Evolutionary conservation across 2,888 invertebrate species (phyloP).

Genomic region (Caenorhabditis japonica): DNA sequence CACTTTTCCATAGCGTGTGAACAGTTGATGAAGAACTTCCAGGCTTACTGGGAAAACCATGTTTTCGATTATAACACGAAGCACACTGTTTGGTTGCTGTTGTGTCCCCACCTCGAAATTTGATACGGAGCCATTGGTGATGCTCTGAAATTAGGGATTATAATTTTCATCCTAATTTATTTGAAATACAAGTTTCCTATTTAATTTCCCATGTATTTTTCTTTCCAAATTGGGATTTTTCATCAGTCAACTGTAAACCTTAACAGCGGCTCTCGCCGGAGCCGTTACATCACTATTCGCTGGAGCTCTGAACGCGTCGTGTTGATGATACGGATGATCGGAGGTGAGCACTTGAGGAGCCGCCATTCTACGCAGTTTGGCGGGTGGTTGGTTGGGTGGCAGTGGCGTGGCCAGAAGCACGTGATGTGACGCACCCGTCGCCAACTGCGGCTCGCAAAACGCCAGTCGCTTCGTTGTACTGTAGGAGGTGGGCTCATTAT

Average conservation of each 20-base stretch:
- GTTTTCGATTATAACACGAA: constrained; percentile 98
- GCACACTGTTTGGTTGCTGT: constrained; percentile 83
- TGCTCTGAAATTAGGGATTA: no score
- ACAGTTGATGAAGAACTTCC: constrained; percentile 93
- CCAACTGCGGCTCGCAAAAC: constrained; percentile 54
- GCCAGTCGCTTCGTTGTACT: constrained; percentile 57
- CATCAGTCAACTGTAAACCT: constrained; percentile 10
- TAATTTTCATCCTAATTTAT: no score
- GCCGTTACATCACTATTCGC: constrained; percentile 22
- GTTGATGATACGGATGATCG: constrained; percentile 42
- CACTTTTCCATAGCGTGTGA: constrained; percentile 97
- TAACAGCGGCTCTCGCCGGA: constrained; percentile 15
- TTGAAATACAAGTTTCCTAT: no score
- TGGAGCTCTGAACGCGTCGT: constrained; percentile 21
- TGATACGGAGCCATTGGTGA: constrained; percentile 60
- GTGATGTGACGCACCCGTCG: constrained; percentile 50
- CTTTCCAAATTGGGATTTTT: no score
- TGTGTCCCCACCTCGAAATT: constrained; percentile 86
- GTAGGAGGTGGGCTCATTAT: constrained; percentile 11
- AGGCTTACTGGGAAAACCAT: constrained; percentile 97
- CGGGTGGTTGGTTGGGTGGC: constrained; percentile 24
- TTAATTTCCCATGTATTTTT: not conserved
- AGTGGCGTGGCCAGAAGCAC: constrained; percentile 47
- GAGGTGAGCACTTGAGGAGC: constrained; percentile 42
- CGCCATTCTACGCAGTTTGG: constrained; percentile 41